Evolutionary conservation across 2,888 invertebrate species (phyloP), one percentile per base, ranked within the genome.

Genomic region (Eristalis intricaria): DNA sequence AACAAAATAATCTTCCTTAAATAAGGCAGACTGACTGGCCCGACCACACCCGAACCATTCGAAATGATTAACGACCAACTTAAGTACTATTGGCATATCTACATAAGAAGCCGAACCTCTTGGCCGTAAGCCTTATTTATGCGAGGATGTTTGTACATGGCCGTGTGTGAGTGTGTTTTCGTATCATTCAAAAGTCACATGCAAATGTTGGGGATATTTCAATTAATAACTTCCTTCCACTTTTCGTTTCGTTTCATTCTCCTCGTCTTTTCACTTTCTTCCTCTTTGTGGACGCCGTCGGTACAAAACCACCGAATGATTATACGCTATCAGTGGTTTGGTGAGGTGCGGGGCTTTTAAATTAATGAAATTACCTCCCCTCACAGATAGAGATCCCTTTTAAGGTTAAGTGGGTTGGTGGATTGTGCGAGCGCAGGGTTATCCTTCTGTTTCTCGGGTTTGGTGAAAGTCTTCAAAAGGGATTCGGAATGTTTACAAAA

Each of bases 271-370:
- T 23, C 56, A 29, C 40, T 29, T 43, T 23, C 58, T 15, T 50
- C 32, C 74, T 74, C 76, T 58, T 64, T 50, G 56, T 63, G 76
- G 76, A 13, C 69, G 38, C 38, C 66, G 58, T 4, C 43, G 68
- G 38, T 56, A 70, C 79, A 22, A 61, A 84, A 58, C 75, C 80
- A 75, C 73, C 23, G 64, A 70, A 56, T 38, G 78, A 82, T 86
- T 82, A 78, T 74, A 32, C 65, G 70, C 75, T 75, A 82, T 84
- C 76, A 73, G 79, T 80, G 71, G 79, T 60, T 76, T 63, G 79
- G 75, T 76, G 73, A 80, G 83, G 76, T 87, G 87, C 71, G 84
- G 84, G 61, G 84, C 87, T 87, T 84, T 87, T 87, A 87, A 76
- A 78, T 84, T 87, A 87, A 84, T 87, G 87, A 87, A 84, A 84